phyloP scores from a whole-genome alignment of 2,797 vertebrate species.

The Graptemys geographica region DNA sequence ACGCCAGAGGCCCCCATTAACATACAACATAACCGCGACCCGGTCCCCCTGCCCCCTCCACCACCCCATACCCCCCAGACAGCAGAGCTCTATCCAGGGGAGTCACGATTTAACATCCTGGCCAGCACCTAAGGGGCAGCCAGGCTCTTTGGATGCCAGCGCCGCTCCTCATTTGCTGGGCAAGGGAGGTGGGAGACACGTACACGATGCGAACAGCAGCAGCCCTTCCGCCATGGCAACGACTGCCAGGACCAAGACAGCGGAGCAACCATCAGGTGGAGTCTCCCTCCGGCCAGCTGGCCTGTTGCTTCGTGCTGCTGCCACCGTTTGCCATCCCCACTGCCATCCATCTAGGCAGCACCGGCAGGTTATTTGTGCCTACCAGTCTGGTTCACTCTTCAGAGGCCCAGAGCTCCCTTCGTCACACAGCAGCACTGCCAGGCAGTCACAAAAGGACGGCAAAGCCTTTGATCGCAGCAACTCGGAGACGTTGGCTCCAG shows the following conservation, averaged over 20 bases:
- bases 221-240: neutral
- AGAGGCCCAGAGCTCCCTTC: neutral
- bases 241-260: neutral
- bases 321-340: neutral
- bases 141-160: neutral
- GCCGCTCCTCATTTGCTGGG: neutral
- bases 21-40: neutral
- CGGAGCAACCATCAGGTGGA: neutral
- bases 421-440: neutral
- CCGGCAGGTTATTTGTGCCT: neutral
- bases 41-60: neutral
- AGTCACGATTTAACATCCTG: neutral
- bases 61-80: no score
- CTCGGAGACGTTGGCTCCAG: neutral
- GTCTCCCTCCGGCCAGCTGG: neutral
- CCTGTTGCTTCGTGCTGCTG: neutral
- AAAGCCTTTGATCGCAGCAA: neutral
- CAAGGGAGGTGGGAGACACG: neutral
- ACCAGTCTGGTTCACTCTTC: no score
- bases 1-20: neutral
- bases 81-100: neutral
- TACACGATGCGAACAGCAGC: neutral
- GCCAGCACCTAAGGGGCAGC: neutral
- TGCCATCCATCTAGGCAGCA: neutral
- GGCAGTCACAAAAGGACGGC: neutral